Evolutionary conservation across 2,797 vertebrate genomes (phyloP), one percentile per base, ranked within the genome.

Genomic region (Choloepus didactylus): DNA sequence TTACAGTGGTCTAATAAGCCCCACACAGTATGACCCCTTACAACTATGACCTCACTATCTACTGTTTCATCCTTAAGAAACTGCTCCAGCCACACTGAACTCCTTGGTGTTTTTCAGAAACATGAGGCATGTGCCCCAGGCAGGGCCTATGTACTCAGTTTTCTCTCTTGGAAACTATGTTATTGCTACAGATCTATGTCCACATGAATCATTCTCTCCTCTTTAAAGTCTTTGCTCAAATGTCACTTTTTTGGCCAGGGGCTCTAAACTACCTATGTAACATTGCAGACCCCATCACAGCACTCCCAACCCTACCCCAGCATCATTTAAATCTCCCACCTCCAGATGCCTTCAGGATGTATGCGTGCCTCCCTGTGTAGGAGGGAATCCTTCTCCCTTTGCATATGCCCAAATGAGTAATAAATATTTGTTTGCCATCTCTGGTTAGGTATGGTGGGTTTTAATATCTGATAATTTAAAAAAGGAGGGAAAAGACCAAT

Each of bases 241-340:
- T 11, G 38, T 69, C 38, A 16, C 18, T 9, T 31, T 31, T 10
- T 41, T 4, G n/a, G 66, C 15, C 49, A 38, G 3, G 15, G 23
- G 25, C 27, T 6, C 38, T 73, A 51, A 60, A 87, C 6, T 73
- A 9, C 19, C 38, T 73, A 10, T 73, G 7, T 60, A 25, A 60
- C 31, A 87, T 5, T n/a, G 29, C 1, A n/a, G 56, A 73, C 9
- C 38, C 29, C 54, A 60, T 6, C 18, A 25, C 16, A 29, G 38
- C 11, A 18, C 16, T 56, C 11, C 27, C 8, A 2, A 16, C 0
- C 0, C 23, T 31, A 19, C 10, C 27, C 51, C 9, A 59, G 35
- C 18, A 56, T 44, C 29, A 9, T 72, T 56, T 72, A 31, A 31
- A 31, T 31, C 69, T 72, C 67, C 35, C 15, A 10, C 19, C 46